Percentiles rank a stretch among this genome's conserved stretches.
Conservation (phyloP, 2,797 vertebrate genomes). For the Lerista edwardsae region DNA sequence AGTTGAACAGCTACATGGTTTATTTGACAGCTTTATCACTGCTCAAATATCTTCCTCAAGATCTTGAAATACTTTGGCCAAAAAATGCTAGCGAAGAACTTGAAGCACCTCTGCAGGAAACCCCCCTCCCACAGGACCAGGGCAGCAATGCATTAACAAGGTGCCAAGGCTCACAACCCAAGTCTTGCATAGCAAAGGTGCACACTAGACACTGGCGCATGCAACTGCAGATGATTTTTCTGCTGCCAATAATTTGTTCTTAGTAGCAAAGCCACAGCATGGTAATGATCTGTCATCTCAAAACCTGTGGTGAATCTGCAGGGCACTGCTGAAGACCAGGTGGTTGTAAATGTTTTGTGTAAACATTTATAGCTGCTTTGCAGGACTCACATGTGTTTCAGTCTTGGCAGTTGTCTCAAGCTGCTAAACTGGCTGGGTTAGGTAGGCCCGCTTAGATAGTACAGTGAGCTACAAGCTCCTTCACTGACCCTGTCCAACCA, state of each 20-base stretch:
- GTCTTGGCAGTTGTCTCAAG: neutral
- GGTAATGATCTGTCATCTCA: slow-evolving; percentile 18
- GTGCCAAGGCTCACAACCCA: slow-evolving; percentile 2
- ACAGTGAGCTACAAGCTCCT: neutral
- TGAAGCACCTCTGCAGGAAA: neutral
- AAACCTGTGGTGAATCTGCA: slow-evolving; percentile 31
- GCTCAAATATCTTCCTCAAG: neutral
- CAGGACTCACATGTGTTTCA: slow-evolving; percentile 53
- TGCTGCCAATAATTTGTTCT: neutral
- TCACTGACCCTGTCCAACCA: neutral
- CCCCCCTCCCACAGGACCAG: too few species aligned
- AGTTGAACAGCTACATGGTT: neutral
- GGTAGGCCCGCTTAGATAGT: neutral
- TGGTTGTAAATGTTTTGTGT: slow-evolving; percentile 44
- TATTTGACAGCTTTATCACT: neutral
- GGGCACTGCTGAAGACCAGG: slow-evolving; percentile 42
- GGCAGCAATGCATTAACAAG: slow-evolving; percentile 4
- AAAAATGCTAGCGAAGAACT: neutral
- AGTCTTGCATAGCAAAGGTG: slow-evolving; percentile 21
- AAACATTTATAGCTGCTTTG: slow-evolving; percentile 51
- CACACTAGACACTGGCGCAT: slow-evolving; percentile 7
- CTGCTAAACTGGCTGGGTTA: neutral
- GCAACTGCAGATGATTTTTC: neutral
- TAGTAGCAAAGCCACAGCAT: neutral
- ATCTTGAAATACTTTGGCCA: slow-evolving; percentile 18